These are phyloP conservation scores for Sphecodes monilicornis DNA, from an alignment of 2,888 invertebrate species.

Conservation along the genomic window DNA sequence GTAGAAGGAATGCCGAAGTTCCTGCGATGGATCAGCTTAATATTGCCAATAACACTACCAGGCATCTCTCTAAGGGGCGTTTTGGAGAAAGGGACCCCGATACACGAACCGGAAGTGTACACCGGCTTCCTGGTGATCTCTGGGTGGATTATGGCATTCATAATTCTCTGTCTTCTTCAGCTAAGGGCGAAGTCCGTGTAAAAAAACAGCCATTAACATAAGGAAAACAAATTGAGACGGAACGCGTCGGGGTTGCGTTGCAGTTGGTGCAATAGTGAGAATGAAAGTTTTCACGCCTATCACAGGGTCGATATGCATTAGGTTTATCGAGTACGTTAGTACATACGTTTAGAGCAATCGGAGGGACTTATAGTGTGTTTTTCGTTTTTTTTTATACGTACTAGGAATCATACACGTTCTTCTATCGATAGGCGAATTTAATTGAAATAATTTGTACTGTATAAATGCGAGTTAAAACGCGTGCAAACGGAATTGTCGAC, in stretches of 20 bases:
- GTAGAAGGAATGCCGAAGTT: slow-evolving; percentile 89
- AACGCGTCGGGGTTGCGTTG: background rate
- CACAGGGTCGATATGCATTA: slow-evolving; percentile 37
- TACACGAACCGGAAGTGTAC: slow-evolving; percentile 89
- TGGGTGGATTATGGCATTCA: slow-evolving; percentile 88
- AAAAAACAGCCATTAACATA: slow-evolving; percentile 13
- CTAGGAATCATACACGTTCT: background rate
- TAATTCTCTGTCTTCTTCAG: slow-evolving; percentile 86
- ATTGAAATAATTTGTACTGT: slow-evolving; percentile 18
- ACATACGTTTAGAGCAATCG: background rate
- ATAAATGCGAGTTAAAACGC: background rate
- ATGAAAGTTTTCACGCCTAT: slow-evolving; percentile 4
- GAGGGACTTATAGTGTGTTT: background rate
- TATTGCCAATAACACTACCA: slow-evolving; percentile 92
- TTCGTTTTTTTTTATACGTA: background rate
- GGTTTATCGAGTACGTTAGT: background rate
- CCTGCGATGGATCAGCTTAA: slow-evolving; percentile 87
- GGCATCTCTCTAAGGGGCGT: slow-evolving; percentile 91
- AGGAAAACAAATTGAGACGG: background rate
- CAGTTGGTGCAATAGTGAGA: slow-evolving; percentile 33
- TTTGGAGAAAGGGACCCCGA: slow-evolving; percentile 90
- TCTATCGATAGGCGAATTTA: slow-evolving; percentile 16
- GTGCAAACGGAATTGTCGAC: background rate
- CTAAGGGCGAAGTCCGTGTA: slow-evolving; percentile 82
- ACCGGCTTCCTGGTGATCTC: slow-evolving; percentile 89